Evolutionary conservation across 2,113 vertebrate genomes (phyloP), one percentile per base, ranked within the genome.

Genomic region (Arizona elegans): DNA sequence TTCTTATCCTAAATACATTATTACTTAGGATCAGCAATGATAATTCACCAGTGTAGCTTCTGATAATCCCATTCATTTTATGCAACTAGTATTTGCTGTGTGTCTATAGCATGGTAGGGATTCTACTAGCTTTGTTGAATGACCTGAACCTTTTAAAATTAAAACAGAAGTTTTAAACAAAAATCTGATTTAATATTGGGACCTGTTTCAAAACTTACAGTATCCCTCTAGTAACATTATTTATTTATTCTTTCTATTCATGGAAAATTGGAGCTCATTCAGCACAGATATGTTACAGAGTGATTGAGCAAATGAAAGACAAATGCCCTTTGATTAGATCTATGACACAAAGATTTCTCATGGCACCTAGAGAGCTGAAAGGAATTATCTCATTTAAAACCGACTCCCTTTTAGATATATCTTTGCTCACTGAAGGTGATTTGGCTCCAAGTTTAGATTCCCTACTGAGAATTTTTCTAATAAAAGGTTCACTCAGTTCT

Each of bases 361-460:
- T 91, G 92, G 3, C 43, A 4, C 6, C 9, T 11, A 70, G 55
- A 93, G 87, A 95, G 24, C 26, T 88, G n/a, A 3, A 26, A 90
- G 10, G n/a, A 95, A 93, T 85, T 23, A 88, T n/a, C 47, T 92
- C 65, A 5, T 29, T 92, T 90, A 43, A 1, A 81, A 92, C 86
- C 33, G 88, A 43, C 29, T 8, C 8, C 1, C 85, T 52, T 87
- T 94, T 85, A 89, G 19, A 91, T 3, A 0, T 89, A 1, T 26
- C 8, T 92, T 52, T 12, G 29, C 65, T 93, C 11, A 8, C 85
- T 91, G 87, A 92, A 95, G 29, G 15, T 13, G 93, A 24, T 88
- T 93, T 90, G 38, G 2, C 43, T 94, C 24, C 19, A 85, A 3
- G 1, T 3, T 87, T 75, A 93, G 7, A 1, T 88, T 94, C 1